Evolutionary conservation across 2,888 invertebrate genomes (phyloP), one percentile per base, ranked within the genome.

Genomic region (Lordiphosa fenestrarum): DNA sequence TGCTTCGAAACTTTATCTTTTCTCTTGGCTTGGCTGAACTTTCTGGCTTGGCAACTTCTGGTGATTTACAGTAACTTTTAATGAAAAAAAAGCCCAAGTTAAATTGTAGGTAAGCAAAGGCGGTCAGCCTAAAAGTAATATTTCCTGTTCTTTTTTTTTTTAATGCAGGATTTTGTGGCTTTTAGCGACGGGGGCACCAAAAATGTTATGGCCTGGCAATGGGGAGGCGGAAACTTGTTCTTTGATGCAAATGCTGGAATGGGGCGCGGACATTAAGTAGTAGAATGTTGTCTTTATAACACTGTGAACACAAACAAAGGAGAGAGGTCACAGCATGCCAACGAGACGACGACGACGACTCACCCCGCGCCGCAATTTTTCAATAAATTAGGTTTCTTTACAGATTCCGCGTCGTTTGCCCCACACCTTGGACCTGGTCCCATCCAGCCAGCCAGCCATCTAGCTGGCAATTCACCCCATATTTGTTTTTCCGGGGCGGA

Each of bases 361-460:
- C 85, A 83, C 86, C 84, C 77, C 70, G 64, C 71, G 78, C 69
- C 81, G 73, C 75, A 76, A 86, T 85, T 86, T 86, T 87, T 87
- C 87, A 87, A 87, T 87, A 87, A 87, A 87, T 87, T 87, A 87
- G 87, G 85, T 87, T 86, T 86, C 86, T 85, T 84, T 86, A 85
- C 73, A 86, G 85, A 77, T 84, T 84, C 77, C 66, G 63, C 47
- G 60, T 53, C 64, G 47, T 60, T 44, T 53, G 42, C 50, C 49
- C 50, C 60, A 52, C 52, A 54, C 58, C 63, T 60, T 48, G 23
- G 37, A n/a, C 25, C 10, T 23, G 21, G 36, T 30, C 7, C 25
- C 41, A 33, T 13, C 12, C 10, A 42, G 35, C 52, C n/a, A n/a
- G n/a, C n/a, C n/a, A n/a, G n/a, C 15, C 15, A 15, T 1, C 15